Evolutionary conservation across 2,888 invertebrate species (phyloP), one percentile per base, ranked within the genome.

Genomic region (Coremacera marginata): DNA sequence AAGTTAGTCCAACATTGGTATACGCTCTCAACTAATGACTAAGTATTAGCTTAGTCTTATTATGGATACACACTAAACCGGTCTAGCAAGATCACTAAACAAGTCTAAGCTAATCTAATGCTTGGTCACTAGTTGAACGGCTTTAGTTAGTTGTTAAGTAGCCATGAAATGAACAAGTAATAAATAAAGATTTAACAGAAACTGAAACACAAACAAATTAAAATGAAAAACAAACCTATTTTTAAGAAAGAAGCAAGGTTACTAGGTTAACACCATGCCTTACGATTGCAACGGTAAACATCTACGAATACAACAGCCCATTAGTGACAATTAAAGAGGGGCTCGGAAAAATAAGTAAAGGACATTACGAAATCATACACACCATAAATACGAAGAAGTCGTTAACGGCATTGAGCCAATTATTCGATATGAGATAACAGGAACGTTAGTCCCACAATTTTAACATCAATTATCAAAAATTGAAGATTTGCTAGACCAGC

Each of bases 331-430:
- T 79, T 3, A 78, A 78, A 60, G 74, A 79, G 31, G 31, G 78
- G 19, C n/a, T 70, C 0, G 77, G 76, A 37, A 80, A 78, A 71
- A 78, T 79, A 9, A 70, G 63, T 0, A 80, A 74, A 22, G 78
- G 77, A 16, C 75, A 76, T 9, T 81, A 73, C 22, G 78, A 79
- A n/a, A 75, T 78, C 11, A 78, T 80, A 82, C 84, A 16, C 81
- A 83, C 5, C 75, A 82, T 57, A 79, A 83, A 27, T 79, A 77
- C 19, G 75, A 75, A 75, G 37, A 49, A 52, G 19, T 71, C 9
- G 62, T 63, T n/a, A 31, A 57, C 25, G 16, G 74, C 19, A 16
- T 52, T 8, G 63, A n/a, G 51, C 49, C 65, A 52, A 52, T n/a
- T 51, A 19, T 63, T 11, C 49, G 27, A 3, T 19, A 34, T 11